A percentile compares a stretch with the other conserved stretches of the same genome.
Evolutionary conservation across 2,797 vertebrate species (phyloP).

Genomic region (Mus spretus): DNA sequence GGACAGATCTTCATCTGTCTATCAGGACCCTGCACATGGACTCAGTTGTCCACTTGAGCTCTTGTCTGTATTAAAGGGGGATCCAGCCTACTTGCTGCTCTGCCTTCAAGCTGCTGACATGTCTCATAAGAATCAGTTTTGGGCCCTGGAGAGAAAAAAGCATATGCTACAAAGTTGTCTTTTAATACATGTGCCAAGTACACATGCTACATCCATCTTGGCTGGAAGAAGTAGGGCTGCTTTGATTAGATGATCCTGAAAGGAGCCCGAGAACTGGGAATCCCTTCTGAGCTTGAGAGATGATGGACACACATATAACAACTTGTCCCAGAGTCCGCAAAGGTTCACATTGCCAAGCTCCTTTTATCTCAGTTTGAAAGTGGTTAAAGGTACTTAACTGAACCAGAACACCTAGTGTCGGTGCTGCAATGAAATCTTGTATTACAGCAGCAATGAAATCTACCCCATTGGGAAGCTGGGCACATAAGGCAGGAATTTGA

Average conservation of each 20-base stretch:
- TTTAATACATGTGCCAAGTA: slow-evolving; percentile 53
- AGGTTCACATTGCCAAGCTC: slow-evolving; percentile 86
- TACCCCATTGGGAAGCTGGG: slow-evolving; percentile 77
- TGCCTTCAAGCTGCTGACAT: slow-evolving; percentile 37
- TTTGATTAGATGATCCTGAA: slow-evolving; percentile 83
- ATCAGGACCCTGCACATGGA: background rate
- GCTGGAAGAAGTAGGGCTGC: slow-evolving; percentile 74
- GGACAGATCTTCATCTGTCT: background rate
- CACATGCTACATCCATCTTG: slow-evolving; percentile 77
- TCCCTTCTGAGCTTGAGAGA: slow-evolving; percentile 82
- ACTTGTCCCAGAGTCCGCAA: slow-evolving; percentile 84
- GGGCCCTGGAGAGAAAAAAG: slow-evolving; percentile 57
- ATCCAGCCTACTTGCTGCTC: slow-evolving; percentile 74
- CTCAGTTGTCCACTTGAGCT: background rate
- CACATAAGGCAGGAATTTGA: slow-evolving; percentile 85
- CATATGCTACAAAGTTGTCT: slow-evolving; percentile 79
- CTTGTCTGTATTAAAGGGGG: slow-evolving; percentile 56
- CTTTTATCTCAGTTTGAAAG: slow-evolving; percentile 89
- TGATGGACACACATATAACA: slow-evolving; percentile 85
- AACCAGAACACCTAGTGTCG: slow-evolving; percentile 85
- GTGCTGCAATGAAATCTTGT: slow-evolving; percentile 76
- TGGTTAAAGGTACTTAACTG: slow-evolving; percentile 89
- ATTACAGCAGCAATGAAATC: slow-evolving; percentile 86
- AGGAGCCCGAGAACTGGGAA: slow-evolving; percentile 77
- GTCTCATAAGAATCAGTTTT: slow-evolving; percentile 71